A percentile compares a stretch with the other conserved stretches of the same genome.
phyloP scores from a whole-genome alignment of 1,140 invertebrate species.

The Aphis craccivora region DNA sequence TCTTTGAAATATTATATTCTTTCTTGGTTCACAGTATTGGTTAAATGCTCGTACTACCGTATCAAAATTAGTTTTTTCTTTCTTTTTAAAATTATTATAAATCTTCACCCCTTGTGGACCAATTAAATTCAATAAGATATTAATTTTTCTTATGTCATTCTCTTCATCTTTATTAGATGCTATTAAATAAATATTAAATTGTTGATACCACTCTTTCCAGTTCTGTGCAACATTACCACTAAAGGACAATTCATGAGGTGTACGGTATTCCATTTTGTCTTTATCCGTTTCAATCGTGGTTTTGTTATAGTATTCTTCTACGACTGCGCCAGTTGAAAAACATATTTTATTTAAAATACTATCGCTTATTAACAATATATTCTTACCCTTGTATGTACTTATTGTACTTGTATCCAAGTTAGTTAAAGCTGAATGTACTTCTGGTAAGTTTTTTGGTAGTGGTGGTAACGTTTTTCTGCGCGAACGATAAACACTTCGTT shows the following conservation, averaged over 20 bases:
- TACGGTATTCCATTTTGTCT: not conserved
- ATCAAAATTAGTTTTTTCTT: constrained; percentile 21
- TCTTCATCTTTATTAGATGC: not conserved
- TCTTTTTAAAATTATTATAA: constrained; percentile 59
- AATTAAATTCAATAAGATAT: constrained; percentile 59
- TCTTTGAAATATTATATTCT: no score
- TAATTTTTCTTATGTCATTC: constrained; percentile 59
- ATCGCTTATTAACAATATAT: no score
- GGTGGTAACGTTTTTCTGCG: no score
- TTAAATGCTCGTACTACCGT: not conserved
- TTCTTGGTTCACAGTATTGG: not conserved
- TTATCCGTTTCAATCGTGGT: not conserved
- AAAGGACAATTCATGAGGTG: not conserved
- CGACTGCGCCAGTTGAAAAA: not conserved
- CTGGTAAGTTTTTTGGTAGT: no score
- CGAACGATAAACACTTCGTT: no score
- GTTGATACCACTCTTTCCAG: constrained; percentile 34
- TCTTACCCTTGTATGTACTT: no score
- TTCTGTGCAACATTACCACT: constrained; percentile 40
- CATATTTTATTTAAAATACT: no score
- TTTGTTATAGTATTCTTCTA: not conserved
- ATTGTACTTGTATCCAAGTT: no score
- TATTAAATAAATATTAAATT: constrained; percentile 24
- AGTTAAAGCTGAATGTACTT: no score
- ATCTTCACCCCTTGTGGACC: constrained; percentile 60